A percentile compares a stretch with the other conserved stretches of the same genome.
These are phyloP conservation scores for Lamellibrachia satsuma DNA, from an alignment of 2,888 invertebrate species.

Conservation along the genomic window DNA sequence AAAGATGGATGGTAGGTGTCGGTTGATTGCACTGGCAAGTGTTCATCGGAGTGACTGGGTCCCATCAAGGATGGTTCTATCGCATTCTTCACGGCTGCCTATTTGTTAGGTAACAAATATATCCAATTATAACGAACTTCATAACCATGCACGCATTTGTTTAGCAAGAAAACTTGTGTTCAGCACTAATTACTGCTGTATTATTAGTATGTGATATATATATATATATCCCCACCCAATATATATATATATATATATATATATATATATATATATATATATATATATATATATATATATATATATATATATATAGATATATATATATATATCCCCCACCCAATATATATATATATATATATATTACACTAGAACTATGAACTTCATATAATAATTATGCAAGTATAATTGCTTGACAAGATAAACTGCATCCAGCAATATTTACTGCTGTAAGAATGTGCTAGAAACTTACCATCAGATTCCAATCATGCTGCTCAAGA, in stretches of 20 bases:
- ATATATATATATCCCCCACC: not conserved
- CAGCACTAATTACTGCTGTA: not conserved
- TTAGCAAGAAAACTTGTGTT: not conserved
- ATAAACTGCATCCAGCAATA: too few relatives aligned
- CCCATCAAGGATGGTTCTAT: conserved; percentile 20
- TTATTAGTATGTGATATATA: not conserved
- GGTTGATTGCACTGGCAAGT: conserved; percentile 47
- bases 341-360: not conserved
- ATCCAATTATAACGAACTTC: not conserved
- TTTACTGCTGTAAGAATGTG: too few relatives aligned
- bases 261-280: not conserved
- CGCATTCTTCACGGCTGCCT: conserved; percentile 36
- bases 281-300: not conserved
- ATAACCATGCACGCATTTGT: not conserved
- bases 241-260: not conserved
- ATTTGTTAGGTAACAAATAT: conserved; percentile 18
- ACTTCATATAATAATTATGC: not conserved
- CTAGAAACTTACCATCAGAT: conserved; percentile 43
- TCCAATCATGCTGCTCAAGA: conserved; percentile 63
- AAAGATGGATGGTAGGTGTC: conserved; percentile 14
- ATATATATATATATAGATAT: not conserved
- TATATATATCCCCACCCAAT: not conserved
- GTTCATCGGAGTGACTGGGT: conserved; percentile 45
- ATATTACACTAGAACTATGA: not conserved
- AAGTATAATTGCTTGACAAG: conserved; percentile 25